phyloP scores from a whole-genome alignment of 2,888 invertebrate species.

The Ornithoptera priamus region DNA sequence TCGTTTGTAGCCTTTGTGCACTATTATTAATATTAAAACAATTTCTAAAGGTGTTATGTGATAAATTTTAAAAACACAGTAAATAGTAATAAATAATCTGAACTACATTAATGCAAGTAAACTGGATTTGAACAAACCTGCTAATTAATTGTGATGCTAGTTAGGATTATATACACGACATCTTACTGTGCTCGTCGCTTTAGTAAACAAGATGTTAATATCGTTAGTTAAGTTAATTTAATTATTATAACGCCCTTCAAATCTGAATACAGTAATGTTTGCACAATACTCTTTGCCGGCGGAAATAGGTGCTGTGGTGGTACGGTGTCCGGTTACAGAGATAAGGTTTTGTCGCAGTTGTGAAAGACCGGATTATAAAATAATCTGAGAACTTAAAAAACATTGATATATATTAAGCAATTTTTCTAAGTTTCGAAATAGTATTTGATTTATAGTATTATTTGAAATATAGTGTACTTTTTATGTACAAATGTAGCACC shows the following conservation, averaged over 20 bases:
- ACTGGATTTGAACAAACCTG: no score
- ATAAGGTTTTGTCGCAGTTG: not conserved
- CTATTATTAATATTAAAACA: no score
- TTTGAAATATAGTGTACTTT: constrained; percentile 14
- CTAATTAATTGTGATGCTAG: no score
- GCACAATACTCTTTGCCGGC: no score
- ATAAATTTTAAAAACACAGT: not conserved
- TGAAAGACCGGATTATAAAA: not conserved
- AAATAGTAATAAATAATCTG: not conserved
- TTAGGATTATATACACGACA: no score
- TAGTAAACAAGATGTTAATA: no score
- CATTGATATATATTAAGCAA: not conserved
- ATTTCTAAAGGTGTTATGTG: not conserved
- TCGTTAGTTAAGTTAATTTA: no score
- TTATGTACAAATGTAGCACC: constrained; percentile 5
- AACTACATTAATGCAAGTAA: no score
- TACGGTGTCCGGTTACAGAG: not conserved
- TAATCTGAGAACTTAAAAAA: not conserved
- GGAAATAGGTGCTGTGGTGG: no score
- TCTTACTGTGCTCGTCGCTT: no score
- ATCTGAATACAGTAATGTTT: no score
- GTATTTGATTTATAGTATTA: not conserved
- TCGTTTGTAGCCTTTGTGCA: constrained; percentile 17
- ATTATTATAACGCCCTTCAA: no score
- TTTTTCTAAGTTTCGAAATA: not conserved